phyloP scores from a whole-genome alignment of 1,140 invertebrate genomes.

The Heliconius nattereri region DNA sequence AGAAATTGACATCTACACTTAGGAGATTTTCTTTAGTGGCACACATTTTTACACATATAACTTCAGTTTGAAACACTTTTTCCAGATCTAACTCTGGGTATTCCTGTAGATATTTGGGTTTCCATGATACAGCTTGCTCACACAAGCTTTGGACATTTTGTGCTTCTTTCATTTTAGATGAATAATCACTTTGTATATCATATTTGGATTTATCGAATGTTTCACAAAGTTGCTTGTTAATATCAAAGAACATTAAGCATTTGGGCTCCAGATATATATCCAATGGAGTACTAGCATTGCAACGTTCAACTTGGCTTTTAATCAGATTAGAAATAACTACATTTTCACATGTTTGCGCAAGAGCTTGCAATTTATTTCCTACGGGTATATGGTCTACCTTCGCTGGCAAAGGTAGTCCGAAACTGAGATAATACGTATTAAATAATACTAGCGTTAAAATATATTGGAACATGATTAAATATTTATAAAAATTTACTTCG shows the following conservation, averaged over 20 bases:
- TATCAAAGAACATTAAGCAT: conserved; percentile 71
- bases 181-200: conserved; percentile 47
- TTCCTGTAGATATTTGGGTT: conserved; percentile 46
- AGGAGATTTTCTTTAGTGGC: conserved; percentile 44
- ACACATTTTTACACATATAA: conserved; percentile 56
- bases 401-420: conserved; percentile 47
- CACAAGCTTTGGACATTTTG: conserved; percentile 53
- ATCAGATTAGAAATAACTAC: conserved; percentile 51
- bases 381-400: conserved; percentile 36
- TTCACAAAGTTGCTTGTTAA: conserved; percentile 61
- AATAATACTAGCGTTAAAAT: conserved; percentile 55
- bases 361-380: conserved; percentile 44
- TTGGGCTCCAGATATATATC: conserved; percentile 47
- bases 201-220: conserved; percentile 44
- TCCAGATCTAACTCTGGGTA: conserved; percentile 43
- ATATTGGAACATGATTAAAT: conserved; percentile 53
- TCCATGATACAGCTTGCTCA: conserved; percentile 52
- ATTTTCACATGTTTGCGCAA: conserved; percentile 58
- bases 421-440: conserved; percentile 54
- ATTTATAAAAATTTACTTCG: not conserved
- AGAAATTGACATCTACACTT: conserved; percentile 59
- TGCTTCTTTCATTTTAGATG: conserved; percentile 44
- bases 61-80: conserved; percentile 46
- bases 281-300: conserved; percentile 40
- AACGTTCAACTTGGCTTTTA: conserved; percentile 49